phyloP scores from a whole-genome alignment of 2,888 invertebrate genomes.

The Teinopalpus imperialis region DNA sequence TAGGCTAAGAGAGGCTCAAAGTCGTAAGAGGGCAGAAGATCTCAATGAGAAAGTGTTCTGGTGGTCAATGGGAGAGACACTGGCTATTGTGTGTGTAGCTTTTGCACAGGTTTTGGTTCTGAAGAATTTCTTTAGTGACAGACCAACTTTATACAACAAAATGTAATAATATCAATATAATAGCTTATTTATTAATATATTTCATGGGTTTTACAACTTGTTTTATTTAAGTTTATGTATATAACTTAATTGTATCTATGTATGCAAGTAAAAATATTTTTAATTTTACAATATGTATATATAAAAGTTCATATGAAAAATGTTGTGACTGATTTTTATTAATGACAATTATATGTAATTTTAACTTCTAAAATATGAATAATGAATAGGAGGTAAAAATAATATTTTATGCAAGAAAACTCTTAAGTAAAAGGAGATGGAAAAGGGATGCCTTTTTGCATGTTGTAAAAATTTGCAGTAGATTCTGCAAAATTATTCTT shows the following conservation, averaged over 20 bases:
- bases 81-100: conserved; percentile 92
- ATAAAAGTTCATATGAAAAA: no score
- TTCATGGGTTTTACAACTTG: conserved; percentile 42
- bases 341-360: no score
- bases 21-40: conserved; percentile 97
- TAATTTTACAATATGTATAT: neutral
- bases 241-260: no score
- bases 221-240: conserved; percentile 30
- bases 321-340: no score
- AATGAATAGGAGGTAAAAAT: no score
- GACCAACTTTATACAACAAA: conserved; percentile 71
- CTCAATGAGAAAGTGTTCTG: conserved; percentile 95
- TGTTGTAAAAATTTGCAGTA: no score
- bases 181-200: conserved; percentile 67
- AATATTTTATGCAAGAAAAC: no score
- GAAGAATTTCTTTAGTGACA: conserved; percentile 91
- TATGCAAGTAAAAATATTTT: neutral
- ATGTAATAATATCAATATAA: conserved; percentile 62
- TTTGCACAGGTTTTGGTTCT: conserved; percentile 95
- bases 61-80: conserved; percentile 96
- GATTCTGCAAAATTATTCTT: no score
- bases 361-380: no score
- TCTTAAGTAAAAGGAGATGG: no score
- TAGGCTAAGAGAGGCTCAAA: conserved; percentile 95
- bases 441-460: no score